These are phyloP conservation scores for Gymnocypris eckloni DNA, from an alignment of 2,797 vertebrate species.

Conservation along the genomic window DNA sequence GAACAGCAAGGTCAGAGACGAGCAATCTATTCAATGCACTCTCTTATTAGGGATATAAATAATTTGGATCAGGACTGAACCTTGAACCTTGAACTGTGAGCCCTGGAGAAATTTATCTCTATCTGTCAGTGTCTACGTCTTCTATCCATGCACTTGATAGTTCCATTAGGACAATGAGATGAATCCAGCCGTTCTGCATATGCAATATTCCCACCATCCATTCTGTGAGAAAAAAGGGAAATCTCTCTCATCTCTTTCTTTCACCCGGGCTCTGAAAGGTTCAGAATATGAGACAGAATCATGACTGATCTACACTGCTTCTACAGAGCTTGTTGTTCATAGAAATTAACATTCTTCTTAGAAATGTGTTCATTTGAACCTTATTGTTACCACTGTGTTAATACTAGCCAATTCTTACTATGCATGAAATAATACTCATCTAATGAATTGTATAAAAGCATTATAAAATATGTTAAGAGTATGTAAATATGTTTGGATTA, in stretches of 20 bases:
- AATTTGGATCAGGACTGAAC: constrained; percentile 89
- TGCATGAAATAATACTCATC: background rate
- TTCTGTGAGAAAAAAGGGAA: constrained; percentile 78
- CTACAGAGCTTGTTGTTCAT: background rate
- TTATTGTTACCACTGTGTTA: too few relatives aligned
- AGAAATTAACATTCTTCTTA: too few relatives aligned
- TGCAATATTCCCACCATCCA: constrained; percentile 73
- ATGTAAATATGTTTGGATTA: too few relatives aligned
- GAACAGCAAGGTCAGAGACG: constrained; percentile 86
- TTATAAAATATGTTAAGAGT: too few relatives aligned
- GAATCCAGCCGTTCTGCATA: constrained; percentile 79
- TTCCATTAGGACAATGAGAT: constrained; percentile 88
- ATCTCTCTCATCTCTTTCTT: constrained; percentile 31
- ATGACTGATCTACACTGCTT: background rate
- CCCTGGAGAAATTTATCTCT: constrained; percentile 80
- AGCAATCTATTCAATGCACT: constrained; percentile 87
- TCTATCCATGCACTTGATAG: constrained; percentile 60
- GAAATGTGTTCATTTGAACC: too few relatives aligned
- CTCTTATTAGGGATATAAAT: constrained; percentile 97
- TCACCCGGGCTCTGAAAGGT: background rate
- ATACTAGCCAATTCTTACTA: background rate
- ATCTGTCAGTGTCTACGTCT: constrained; percentile 54
- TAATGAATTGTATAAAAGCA: background rate
- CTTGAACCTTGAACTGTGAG: constrained; percentile 91
- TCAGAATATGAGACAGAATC: background rate